Evolutionary conservation across 2,797 vertebrate species (phyloP).

Genomic region (Clarias pachynema): DNA sequence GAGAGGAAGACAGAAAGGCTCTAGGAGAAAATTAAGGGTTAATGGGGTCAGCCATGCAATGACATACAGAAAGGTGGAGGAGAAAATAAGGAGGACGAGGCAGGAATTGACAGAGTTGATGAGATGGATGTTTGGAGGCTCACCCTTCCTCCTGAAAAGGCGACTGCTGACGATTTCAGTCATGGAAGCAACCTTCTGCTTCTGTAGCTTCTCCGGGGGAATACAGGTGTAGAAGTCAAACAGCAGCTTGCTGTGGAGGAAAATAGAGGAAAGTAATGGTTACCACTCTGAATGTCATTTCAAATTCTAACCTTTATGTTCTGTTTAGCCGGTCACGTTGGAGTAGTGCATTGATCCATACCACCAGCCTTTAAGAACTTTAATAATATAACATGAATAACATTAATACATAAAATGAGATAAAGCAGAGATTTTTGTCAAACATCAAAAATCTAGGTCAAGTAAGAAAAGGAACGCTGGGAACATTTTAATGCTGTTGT

Average conservation of each 20-base stretch:
- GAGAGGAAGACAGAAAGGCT: slow-evolving; percentile 11
- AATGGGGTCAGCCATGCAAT: slow-evolving; percentile 22
- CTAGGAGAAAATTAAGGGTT: slow-evolving; percentile 13
- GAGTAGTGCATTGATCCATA: background rate
- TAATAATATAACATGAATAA: background rate
- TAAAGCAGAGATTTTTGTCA: background rate
- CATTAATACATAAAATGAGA: background rate
- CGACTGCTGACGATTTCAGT: slow-evolving; percentile 92
- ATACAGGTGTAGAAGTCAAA: slow-evolving; percentile 95
- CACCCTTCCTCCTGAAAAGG: slow-evolving; percentile 92
- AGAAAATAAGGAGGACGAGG: slow-evolving; percentile 16
- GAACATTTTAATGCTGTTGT: slow-evolving; percentile 11
- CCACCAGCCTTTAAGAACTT: background rate
- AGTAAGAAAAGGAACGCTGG: slow-evolving; percentile 3
- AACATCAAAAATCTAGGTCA: background rate
- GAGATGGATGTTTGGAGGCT: slow-evolving; percentile 17
- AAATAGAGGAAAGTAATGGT: slow-evolving; percentile 24
- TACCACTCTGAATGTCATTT: background rate
- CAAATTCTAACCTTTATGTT: background rate
- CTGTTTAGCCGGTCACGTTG: background rate
- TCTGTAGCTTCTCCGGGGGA: slow-evolving; percentile 88
- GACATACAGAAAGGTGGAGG: slow-evolving; percentile 7
- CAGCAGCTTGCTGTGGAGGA: slow-evolving; percentile 82
- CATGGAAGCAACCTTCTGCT: slow-evolving; percentile 95
- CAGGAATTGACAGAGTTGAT: slow-evolving; percentile 8